Conservation (phyloP, 1,140 invertebrate species). For the Papilio helenus region DNA sequence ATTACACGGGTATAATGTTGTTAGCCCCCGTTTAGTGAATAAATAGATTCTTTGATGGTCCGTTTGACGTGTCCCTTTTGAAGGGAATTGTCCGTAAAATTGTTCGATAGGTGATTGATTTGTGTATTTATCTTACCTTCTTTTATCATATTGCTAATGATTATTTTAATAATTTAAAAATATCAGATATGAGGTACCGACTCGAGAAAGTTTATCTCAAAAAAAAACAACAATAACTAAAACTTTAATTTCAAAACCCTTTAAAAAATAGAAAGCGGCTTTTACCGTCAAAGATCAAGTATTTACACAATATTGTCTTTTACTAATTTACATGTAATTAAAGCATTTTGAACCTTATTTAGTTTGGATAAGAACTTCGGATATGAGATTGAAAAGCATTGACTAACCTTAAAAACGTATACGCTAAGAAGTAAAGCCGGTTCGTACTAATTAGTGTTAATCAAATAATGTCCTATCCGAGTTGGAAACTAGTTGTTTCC, state of each 20-base stretch:
- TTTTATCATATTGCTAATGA: conserved; percentile 67
- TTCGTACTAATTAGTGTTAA: conserved; percentile 80
- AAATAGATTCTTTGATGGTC: conserved; percentile 68
- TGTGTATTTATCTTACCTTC: conserved; percentile 45
- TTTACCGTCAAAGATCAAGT: conserved; percentile 55
- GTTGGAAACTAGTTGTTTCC: conserved; percentile 63
- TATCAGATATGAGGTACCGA: no score
- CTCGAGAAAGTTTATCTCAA: no score
- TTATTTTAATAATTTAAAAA: not conserved
- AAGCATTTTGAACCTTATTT: conserved; percentile 46
- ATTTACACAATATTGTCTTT: conserved; percentile 48
- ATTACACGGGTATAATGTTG: conserved; percentile 82
- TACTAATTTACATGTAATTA: conserved; percentile 34
- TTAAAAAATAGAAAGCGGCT: conserved; percentile 56
- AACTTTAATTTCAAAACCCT: conserved; percentile 26
- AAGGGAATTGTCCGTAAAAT: conserved; percentile 77
- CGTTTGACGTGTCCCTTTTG: conserved; percentile 78
- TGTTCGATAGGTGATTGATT: conserved; percentile 71
- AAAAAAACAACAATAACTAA: not conserved
- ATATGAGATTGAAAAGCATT: conserved; percentile 3
- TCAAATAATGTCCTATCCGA: conserved; percentile 75
- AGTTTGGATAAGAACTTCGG: not conserved
- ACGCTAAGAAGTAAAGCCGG: conserved; percentile 59
- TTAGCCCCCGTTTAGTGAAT: conserved; percentile 73
- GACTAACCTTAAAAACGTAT: conserved; percentile 43